phyloP scores from a whole-genome alignment of 1,140 invertebrate species.

The Drosophila nigromelanica region DNA sequence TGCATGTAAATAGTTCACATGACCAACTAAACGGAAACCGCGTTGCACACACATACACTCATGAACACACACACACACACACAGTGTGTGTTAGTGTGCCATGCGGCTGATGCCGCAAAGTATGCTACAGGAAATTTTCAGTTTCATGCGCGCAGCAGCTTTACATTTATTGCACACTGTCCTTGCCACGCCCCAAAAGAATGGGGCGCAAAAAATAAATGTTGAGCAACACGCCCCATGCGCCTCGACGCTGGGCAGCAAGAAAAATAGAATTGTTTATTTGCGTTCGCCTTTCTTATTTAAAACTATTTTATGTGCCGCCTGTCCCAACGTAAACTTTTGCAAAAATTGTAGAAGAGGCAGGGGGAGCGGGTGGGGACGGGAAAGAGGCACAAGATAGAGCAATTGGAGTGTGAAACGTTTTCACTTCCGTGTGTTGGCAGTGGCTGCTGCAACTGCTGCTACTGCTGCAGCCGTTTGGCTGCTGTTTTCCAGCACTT shows the following conservation, averaged over 20 bases:
- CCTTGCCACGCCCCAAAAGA: conserved; percentile 43
- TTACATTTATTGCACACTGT: conserved; percentile 72
- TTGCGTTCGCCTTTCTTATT: conserved; percentile 81
- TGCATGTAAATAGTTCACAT: conserved; percentile 75
- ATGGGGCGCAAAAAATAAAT: background rate
- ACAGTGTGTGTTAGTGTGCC: conserved; percentile 67
- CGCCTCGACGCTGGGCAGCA: conserved; percentile 24
- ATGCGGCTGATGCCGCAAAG: conserved; percentile 58
- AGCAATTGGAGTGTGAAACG: conserved; percentile 81
- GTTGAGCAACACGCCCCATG: background rate
- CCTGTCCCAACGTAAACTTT: conserved; percentile 75
- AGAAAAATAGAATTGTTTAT: conserved; percentile 81
- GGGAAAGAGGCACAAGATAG: conserved; percentile 3
- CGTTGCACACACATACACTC: conserved; percentile 22
- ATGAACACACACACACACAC: conserved; percentile 3
- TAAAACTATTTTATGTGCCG: conserved; percentile 82
- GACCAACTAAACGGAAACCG: conserved; percentile 73
- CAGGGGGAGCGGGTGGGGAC: conserved; percentile 7
- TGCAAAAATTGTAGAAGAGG: conserved; percentile 53
- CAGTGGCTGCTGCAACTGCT: conserved; percentile 15
- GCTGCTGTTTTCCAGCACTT: conserved; percentile 62
- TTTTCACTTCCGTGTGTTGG: conserved; percentile 77
- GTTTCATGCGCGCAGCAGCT: conserved; percentile 70
- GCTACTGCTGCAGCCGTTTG: conserved; percentile 27
- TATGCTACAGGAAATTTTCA: conserved; percentile 79